Base-by-base conservation (phyloP, 2,113 vertebrate genomes). In the Gobio gobio region DNA sequence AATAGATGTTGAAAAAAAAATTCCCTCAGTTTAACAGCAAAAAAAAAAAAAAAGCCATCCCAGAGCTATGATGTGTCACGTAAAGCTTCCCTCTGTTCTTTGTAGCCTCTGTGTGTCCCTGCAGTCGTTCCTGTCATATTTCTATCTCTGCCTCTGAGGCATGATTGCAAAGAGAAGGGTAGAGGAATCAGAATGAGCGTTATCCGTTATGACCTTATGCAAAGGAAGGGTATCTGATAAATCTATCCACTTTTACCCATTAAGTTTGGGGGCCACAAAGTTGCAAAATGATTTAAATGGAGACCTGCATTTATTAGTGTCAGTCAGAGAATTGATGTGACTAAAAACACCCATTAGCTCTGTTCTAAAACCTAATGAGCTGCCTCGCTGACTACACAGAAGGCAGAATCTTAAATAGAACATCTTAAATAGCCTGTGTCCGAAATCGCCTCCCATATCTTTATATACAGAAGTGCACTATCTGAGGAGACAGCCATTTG, bases 81-180 rank as follows among this genome's bases (percentile, higher is more conserved):
- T 36, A 82, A 68, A 56, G 64, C 47, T 58, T 72, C 22, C 29
- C 33, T 83, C 81, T 40, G 81, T 72, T 83, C 49, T 56, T 36
- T 73, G 49, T 56, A 18, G 80, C 80, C 29, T 56, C 78, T 36
- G 26, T 82, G 77, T 45, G 63, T 82, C 81, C 81, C 66, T 72
- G 66, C 49, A 83, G 81, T 68, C 45, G 4, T 40, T 83, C 66
- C 66, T 56, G 81, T 83, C 81, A 83, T 70, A 40, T 58, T 56
- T 83, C 49, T 40, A 14, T 16, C 20, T 43, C 51, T 83, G 63
- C 49, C 81, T 72, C 49, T 7, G 51, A 72, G 81, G 33, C 49
- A 13, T 70, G 49, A 81, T 68, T 49, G 45, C 47, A 68, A 43
- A 33, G 18, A 51, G 29, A 36, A 10, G 26, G 63, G 16, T n/a